Evolutionary conservation across 1,140 invertebrate genomes (phyloP).

Genomic region (Aphelinus atriplicis): DNA sequence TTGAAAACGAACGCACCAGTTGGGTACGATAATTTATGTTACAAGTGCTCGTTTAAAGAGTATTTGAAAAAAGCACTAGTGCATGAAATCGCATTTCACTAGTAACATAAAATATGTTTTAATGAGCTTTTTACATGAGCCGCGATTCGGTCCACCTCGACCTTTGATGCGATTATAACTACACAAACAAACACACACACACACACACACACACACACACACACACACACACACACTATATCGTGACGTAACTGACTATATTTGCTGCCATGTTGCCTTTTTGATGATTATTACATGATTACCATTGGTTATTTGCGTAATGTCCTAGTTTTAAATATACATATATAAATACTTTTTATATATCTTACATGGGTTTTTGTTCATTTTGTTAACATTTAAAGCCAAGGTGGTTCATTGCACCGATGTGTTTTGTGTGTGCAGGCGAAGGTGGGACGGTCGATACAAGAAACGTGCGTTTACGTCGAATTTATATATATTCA

Average conservation of each 20-base stretch:
- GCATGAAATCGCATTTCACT: too few relatives aligned
- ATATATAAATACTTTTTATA: background rate
- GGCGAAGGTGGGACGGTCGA: slow-evolving; percentile 52
- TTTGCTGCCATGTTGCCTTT: slow-evolving; percentile 25
- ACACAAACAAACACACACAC: background rate
- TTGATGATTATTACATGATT: slow-evolving; percentile 20
- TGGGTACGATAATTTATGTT: too few relatives aligned
- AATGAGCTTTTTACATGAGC: too few relatives aligned
- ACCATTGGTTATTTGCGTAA: slow-evolving; percentile 21
- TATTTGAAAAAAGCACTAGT: too few relatives aligned
- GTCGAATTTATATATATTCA: too few relatives aligned
- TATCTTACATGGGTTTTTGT: slow-evolving; percentile 37
- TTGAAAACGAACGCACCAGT: too few relatives aligned
- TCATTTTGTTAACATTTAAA: background rate
- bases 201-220: too few relatives aligned
- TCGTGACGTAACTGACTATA: slow-evolving; percentile 25
- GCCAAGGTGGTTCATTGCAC: slow-evolving; percentile 57
- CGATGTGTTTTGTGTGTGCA: slow-evolving; percentile 57
- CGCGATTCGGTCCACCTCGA: slow-evolving; percentile 30
- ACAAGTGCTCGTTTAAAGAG: too few relatives aligned
- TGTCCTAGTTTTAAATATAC: slow-evolving; percentile 14
- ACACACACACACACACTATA: background rate
- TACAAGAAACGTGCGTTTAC: slow-evolving; percentile 17
- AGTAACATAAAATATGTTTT: too few relatives aligned
- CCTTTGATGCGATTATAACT: slow-evolving; percentile 30